Conservation (phyloP, 1,140 invertebrate species). For the Prorops nasuta region DNA sequence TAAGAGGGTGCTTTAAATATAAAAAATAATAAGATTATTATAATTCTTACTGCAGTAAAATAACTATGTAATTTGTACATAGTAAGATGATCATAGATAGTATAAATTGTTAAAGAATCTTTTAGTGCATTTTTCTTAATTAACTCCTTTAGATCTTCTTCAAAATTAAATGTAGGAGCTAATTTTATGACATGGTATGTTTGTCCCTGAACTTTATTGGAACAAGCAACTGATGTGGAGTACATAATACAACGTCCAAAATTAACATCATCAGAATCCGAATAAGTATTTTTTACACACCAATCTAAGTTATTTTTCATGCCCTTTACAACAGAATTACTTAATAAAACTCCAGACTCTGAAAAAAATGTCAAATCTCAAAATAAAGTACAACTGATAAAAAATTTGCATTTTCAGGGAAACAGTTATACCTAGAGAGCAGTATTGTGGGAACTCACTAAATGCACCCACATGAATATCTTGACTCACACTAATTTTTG, state of each 20-base stretch:
- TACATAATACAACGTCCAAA: conserved; percentile 79
- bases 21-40: too few species aligned
- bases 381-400: conserved; percentile 2
- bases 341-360: conserved; percentile 74
- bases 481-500: conserved; percentile 76
- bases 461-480: conserved; percentile 75
- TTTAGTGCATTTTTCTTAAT: conserved; percentile 54
- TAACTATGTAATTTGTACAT: conserved; percentile 72
- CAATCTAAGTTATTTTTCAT: conserved; percentile 76
- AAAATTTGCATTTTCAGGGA: neutral
- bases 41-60: conserved; percentile 66
- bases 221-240: conserved; percentile 64
- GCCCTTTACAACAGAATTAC: conserved; percentile 73
- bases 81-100: conserved; percentile 62
- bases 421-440: conserved; percentile 61
- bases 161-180: conserved; percentile 55
- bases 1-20: too few species aligned
- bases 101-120: conserved; percentile 65
- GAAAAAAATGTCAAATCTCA: conserved; percentile 32
- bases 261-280: conserved; percentile 76
- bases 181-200: conserved; percentile 57
- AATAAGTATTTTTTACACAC: conserved; percentile 81
- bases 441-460: conserved; percentile 57
- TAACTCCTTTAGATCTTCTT: conserved; percentile 37
- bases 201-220: conserved; percentile 58